Conservation (phyloP, 2,888 invertebrate genomes). For the Limulus polyphemus region DNA sequence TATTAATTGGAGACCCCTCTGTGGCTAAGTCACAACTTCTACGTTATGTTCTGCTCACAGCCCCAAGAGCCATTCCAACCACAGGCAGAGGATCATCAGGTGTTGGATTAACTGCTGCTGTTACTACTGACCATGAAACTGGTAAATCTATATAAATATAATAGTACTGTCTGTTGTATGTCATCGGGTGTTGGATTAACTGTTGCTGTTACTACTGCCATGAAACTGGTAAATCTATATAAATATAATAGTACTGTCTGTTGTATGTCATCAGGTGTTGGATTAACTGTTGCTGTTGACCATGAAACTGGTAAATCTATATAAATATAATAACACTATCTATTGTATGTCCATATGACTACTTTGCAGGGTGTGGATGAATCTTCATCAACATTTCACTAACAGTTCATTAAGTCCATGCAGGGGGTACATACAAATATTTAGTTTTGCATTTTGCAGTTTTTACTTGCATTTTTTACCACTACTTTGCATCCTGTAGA, state of each 20-base stretch:
- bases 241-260: background rate
- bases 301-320: slow-evolving; percentile 75
- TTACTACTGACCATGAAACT: slow-evolving; percentile 89
- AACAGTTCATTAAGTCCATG: too few species aligned
- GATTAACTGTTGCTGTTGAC: slow-evolving; percentile 96
- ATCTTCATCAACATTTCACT: too few species aligned
- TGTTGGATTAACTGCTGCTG: slow-evolving; percentile 96
- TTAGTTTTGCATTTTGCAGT: too few species aligned
- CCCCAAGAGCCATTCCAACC: slow-evolving; percentile 90
- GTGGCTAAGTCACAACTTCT: slow-evolving; percentile 95
- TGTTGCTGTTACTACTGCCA: slow-evolving; percentile 90
- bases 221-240: slow-evolving; percentile 71
- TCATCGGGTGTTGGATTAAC: slow-evolving; percentile 95
- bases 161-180: background rate
- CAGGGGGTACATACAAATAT: too few species aligned
- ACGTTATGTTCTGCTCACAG: slow-evolving; percentile 84
- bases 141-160: slow-evolving; percentile 52
- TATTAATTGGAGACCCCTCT: slow-evolving; percentile 95
- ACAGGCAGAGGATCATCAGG: slow-evolving; percentile 97
- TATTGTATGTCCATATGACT: slow-evolving; percentile 39
- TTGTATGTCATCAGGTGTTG: slow-evolving; percentile 68
- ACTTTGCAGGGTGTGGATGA: too few species aligned
- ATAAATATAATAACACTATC: background rate
- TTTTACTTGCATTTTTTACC: too few species aligned
- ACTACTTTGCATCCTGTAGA: too few species aligned